Evolutionary conservation across 2,888 invertebrate species (phyloP).

Genomic region (Myathropa florea): DNA sequence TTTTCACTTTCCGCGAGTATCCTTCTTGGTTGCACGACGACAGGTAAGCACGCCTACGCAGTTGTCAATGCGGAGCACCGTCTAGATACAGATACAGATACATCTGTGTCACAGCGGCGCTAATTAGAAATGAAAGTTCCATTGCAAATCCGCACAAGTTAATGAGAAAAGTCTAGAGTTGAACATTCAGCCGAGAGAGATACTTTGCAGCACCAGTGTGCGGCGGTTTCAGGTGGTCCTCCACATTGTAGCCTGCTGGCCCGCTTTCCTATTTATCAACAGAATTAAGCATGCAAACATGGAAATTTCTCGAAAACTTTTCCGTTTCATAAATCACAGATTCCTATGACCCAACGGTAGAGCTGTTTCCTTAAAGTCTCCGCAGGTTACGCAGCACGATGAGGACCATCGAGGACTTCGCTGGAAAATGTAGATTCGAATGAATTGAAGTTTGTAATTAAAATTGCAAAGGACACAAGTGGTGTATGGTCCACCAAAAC

Average conservation of each 20-base stretch:
- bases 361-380: background rate
- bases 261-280: slow-evolving; percentile 21
- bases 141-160: slow-evolving; percentile 13
- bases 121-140: slow-evolving; percentile 2
- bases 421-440: background rate
- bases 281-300: slow-evolving; percentile 41
- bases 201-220: too few species aligned
- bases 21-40: background rate
- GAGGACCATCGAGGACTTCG: background rate
- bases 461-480: slow-evolving; percentile 2
- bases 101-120: background rate
- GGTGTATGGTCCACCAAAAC: background rate
- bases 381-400: background rate
- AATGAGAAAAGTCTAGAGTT: slow-evolving; percentile 26
- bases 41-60: background rate
- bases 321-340: slow-evolving; percentile 17
- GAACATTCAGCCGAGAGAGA: background rate
- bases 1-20: background rate
- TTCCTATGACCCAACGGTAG: background rate
- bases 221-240: too few species aligned
- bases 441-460: slow-evolving; percentile 40
- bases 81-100: background rate
- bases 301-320: slow-evolving; percentile 27
- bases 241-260: background rate
- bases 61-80: background rate